phyloP scores from a whole-genome alignment of 2,888 invertebrate species.

The Ceratothoa steindachneri region DNA sequence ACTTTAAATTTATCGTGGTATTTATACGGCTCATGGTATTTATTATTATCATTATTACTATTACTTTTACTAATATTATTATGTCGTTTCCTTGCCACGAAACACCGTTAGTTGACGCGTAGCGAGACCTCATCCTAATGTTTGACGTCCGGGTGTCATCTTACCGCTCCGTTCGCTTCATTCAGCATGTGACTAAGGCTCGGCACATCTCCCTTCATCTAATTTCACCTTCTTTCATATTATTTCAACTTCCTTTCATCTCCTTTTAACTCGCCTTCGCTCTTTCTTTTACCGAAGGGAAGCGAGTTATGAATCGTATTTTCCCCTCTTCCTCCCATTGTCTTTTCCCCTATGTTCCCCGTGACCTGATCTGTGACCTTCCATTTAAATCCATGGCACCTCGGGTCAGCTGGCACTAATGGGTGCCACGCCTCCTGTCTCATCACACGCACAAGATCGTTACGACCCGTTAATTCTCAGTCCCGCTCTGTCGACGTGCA shows the following conservation, averaged over 20 bases:
- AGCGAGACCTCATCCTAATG: no score
- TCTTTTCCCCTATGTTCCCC: background rate
- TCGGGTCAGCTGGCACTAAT: constrained; percentile 12
- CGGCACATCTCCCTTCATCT: no score
- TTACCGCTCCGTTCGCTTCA: no score
- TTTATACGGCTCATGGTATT: background rate
- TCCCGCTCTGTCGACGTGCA: background rate
- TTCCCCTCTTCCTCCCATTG: background rate
- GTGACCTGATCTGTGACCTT: background rate
- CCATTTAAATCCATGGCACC: background rate
- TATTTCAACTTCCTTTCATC: no score
- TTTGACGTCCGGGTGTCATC: no score
- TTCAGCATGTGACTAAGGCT: no score
- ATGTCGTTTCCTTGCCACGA: no score
- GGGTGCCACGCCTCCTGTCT: background rate
- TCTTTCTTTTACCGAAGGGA: background rate
- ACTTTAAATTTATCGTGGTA: no score
- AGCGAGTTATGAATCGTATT: background rate
- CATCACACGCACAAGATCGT: background rate
- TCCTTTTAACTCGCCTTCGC: no score
- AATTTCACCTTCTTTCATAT: no score
- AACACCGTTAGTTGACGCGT: no score
- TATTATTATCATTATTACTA: background rate
- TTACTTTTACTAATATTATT: background rate
- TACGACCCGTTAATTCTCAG: constrained; percentile 3